phyloP scores from a whole-genome alignment of 2,888 invertebrate species.

The Lordiphosa fenestrarum region DNA sequence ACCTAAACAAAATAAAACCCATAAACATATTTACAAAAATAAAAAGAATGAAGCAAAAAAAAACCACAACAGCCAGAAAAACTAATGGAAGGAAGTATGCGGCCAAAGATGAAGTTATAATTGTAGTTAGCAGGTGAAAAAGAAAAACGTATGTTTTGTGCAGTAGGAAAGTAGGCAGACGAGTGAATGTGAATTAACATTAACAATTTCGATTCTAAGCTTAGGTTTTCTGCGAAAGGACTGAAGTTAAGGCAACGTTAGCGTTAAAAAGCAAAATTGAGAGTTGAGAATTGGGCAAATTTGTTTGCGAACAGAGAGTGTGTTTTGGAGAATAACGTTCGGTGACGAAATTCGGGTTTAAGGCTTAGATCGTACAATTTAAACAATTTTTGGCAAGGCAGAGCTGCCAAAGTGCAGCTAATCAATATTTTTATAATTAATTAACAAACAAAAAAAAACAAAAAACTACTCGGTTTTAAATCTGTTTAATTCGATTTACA shows the following conservation, averaged over 20 bases:
- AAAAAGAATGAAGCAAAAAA: conserved; percentile 14
- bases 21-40: conserved; percentile 48
- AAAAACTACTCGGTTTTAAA: conserved; percentile 34
- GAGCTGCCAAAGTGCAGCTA: too few species aligned
- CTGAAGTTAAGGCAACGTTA: conserved; percentile 78
- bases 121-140: conserved; percentile 55
- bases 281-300: conserved; percentile 49
- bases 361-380: conserved; percentile 13
- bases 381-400: too few species aligned
- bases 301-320: conserved; percentile 48
- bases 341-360: conserved; percentile 12
- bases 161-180: conserved; percentile 9
- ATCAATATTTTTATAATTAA: conserved; percentile 11
- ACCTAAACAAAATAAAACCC: conserved; percentile 34
- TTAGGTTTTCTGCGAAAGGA: conserved; percentile 77
- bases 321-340: conserved; percentile 11
- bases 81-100: conserved; percentile 28
- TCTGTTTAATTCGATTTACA: conserved; percentile 49
- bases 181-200: conserved; percentile 29
- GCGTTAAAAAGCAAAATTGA: conserved; percentile 75
- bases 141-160: conserved; percentile 8
- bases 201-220: conserved; percentile 67
- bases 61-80: conserved; percentile 14
- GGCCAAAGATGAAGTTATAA: conserved; percentile 48
- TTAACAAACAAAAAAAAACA: conserved; percentile 15